phyloP scores from a whole-genome alignment of 2,888 invertebrate species.

The Epistrophella euchroma region DNA sequence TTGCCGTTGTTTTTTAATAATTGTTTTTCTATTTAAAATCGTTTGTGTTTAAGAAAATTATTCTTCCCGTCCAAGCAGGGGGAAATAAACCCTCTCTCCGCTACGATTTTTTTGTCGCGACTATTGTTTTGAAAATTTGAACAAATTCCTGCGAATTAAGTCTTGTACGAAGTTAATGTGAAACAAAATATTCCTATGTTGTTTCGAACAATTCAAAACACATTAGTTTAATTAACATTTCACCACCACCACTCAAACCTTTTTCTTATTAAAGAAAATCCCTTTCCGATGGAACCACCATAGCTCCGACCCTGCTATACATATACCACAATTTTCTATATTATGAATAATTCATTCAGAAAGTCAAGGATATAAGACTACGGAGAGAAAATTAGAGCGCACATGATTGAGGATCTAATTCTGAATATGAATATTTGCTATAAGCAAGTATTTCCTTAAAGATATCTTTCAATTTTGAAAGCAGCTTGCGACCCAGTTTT shows the following conservation, averaged over 20 bases:
- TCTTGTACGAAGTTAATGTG: background rate
- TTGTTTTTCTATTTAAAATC: too few species aligned
- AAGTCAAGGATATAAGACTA: slow-evolving; percentile 32
- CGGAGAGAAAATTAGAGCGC: slow-evolving; percentile 44
- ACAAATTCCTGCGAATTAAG: too few species aligned
- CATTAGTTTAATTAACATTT: background rate
- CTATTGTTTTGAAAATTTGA: too few species aligned
- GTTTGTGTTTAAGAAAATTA: too few species aligned
- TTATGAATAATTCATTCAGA: slow-evolving; percentile 55
- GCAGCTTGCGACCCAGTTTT: slow-evolving; percentile 47
- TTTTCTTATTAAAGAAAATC: background rate
- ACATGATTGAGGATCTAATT: slow-evolving; percentile 50
- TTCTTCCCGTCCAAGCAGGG: too few species aligned
- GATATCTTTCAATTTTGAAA: slow-evolving; percentile 26
- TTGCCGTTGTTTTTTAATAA: too few species aligned
- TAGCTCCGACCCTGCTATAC: background rate
- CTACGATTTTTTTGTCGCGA: too few species aligned
- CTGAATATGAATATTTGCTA: slow-evolving; percentile 26
- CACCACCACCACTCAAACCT: background rate
- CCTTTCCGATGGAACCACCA: background rate
- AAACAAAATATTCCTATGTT: background rate
- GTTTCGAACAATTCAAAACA: background rate
- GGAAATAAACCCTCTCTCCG: too few species aligned
- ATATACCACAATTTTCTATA: slow-evolving; percentile 32
- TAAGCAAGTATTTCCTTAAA: slow-evolving; percentile 22